Percentiles rank a stretch among this genome's conserved stretches.
Evolutionary conservation across 2,113 vertebrate genomes (phyloP).

Genomic region (Motacilla tschutschensis): DNA sequence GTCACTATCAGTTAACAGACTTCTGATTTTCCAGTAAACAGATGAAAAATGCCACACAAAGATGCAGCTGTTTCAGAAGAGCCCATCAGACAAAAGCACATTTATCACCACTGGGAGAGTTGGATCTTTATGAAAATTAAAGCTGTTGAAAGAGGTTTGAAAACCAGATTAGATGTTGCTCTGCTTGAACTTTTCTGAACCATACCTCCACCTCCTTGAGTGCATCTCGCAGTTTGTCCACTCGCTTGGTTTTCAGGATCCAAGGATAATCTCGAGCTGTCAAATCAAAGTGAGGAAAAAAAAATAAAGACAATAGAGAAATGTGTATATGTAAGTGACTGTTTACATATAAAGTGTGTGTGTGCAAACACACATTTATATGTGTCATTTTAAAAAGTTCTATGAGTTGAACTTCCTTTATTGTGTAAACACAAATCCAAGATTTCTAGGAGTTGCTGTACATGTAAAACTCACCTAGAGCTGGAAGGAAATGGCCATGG

Average conservation of each 20-base stretch:
- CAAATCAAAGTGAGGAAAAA: constrained; percentile 30
- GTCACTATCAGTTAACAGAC: constrained; percentile 56
- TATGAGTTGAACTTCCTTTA: neutral
- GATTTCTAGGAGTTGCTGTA: neutral
- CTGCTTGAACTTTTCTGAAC: constrained; percentile 75
- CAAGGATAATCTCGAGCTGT: constrained; percentile 89
- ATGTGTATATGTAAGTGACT: neutral
- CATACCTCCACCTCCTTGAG: constrained; percentile 95
- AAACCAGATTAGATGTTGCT: constrained; percentile 86
- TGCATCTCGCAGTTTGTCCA: constrained; percentile 88
- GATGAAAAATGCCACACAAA: constrained; percentile 76
- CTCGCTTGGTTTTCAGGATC: constrained; percentile 86
- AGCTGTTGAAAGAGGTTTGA: constrained; percentile 87
- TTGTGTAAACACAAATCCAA: constrained; percentile 20
- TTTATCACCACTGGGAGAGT: constrained; percentile 78
- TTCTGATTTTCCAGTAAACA: constrained; percentile 65
- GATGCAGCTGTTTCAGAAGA: constrained; percentile 82
- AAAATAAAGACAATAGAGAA: neutral
- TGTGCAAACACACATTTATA: neutral
- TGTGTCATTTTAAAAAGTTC: neutral
- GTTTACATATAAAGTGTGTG: accelerated
- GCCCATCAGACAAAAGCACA: constrained; percentile 77
- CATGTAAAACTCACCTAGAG: constrained; percentile 20
- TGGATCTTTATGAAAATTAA: constrained; percentile 90
- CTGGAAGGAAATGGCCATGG: constrained; percentile 19